Conservation (phyloP, 2,888 invertebrate species). For the Tenodera sinensis region DNA sequence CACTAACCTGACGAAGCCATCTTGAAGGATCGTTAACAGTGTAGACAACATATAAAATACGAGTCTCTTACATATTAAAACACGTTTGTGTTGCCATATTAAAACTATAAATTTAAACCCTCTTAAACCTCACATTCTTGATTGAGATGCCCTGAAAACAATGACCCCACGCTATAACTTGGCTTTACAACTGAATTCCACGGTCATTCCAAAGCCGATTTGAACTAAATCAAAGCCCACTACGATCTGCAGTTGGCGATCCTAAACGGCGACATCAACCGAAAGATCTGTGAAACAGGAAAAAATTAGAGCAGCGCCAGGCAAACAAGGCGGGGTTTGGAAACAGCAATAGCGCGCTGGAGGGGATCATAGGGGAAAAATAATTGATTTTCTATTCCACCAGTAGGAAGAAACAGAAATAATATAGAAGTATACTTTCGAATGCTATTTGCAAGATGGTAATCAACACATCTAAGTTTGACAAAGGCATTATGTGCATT, state of each 20-base stretch:
- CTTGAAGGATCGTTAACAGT: conserved; percentile 44
- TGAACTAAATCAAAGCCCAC: neutral
- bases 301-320: neutral
- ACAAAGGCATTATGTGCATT: neutral
- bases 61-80: neutral
- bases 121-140: neutral
- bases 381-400: neutral
- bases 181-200: neutral
- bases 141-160: neutral
- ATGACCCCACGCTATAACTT: neutral
- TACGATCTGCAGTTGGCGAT: neutral
- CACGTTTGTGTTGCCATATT: neutral
- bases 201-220: neutral
- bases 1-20: conserved; percentile 73
- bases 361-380: neutral
- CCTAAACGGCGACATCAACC: neutral
- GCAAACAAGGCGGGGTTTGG: conserved; percentile 1
- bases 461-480: neutral
- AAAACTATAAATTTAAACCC: neutral
- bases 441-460: neutral
- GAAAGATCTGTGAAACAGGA: neutral
- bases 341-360: neutral
- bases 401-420: neutral
- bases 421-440: neutral
- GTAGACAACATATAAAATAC: neutral